A percentile compares a stretch with the other conserved stretches of the same genome.
Conservation (phyloP, 2,888 invertebrate genomes). For the Frankliniella intonsa region DNA sequence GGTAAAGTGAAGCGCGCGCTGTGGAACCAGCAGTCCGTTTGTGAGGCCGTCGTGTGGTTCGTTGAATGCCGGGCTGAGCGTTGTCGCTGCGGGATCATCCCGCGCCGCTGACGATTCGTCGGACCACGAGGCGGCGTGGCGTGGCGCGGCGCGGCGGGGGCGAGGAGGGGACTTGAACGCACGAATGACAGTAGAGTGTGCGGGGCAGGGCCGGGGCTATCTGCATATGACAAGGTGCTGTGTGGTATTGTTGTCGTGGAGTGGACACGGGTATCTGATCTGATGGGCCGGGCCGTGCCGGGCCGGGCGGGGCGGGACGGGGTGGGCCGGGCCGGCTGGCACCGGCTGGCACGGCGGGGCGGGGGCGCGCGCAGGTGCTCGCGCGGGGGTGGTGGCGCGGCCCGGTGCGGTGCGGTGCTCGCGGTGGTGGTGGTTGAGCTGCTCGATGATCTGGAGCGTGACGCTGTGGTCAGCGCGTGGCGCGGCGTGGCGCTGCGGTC, state of each 20-base stretch:
- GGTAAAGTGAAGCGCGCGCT: no score
- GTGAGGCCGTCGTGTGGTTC: no score
- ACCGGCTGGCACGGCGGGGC: neutral
- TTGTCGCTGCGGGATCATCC: no score
- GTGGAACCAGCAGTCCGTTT: no score
- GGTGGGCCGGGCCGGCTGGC: neutral
- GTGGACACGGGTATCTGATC: no score
- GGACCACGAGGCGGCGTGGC: no score
- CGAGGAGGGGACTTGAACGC: neutral
- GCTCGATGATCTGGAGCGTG: conserved; percentile 1
- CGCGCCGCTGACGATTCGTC: no score
- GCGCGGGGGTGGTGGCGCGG: neutral
- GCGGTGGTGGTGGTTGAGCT: neutral
- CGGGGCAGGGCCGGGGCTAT: neutral
- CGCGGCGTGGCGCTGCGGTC: neutral
- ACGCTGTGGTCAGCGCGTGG: neutral
- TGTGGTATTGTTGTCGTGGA: no score
- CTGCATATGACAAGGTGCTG: no score
- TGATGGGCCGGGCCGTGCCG: neutral
- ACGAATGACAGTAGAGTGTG: neutral
- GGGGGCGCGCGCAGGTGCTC: neutral
- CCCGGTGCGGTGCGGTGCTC: neutral
- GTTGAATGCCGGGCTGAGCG: no score
- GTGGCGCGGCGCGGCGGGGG: no score
- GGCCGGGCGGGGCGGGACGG: neutral